Evolutionary conservation across 2,113 vertebrate species (phyloP).

Genomic region (Galeopterus variegatus): DNA sequence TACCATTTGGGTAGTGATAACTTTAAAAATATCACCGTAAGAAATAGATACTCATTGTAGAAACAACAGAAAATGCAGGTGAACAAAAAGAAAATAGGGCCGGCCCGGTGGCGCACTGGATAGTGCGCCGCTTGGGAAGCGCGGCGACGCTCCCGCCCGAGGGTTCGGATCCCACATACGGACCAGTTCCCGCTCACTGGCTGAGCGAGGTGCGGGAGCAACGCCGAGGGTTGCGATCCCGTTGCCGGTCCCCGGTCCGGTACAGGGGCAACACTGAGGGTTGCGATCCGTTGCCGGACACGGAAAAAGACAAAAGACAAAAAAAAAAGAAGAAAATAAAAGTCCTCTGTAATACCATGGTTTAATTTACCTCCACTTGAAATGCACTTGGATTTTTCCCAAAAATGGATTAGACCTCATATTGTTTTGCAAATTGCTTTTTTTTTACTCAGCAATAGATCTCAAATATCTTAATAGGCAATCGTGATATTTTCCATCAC

Average conservation of each 20-base stretch:
- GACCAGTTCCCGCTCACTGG: too few species aligned
- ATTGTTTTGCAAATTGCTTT: neutral
- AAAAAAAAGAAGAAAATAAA: slow-evolving; percentile 45
- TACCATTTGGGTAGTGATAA: neutral
- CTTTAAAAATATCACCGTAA: neutral
- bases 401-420: neutral
- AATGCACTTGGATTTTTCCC: neutral
- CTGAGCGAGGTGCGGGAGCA: too few species aligned
- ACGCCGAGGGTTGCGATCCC: too few species aligned
- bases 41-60: neutral
- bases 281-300: too few species aligned
- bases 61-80: neutral
- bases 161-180: too few species aligned
- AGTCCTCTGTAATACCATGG: neutral
- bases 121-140: too few species aligned
- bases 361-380: neutral
- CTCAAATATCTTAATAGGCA: slow-evolving; percentile 6
- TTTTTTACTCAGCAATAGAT: neutral
- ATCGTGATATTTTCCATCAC: neutral
- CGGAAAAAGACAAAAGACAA: too few species aligned
- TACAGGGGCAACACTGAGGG: too few species aligned
- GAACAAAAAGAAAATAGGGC: too few species aligned
- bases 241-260: too few species aligned
- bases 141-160: too few species aligned
- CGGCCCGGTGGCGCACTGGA: too few species aligned